phyloP scores from a whole-genome alignment of 2,797 vertebrate species.

The Pangasius djambal region DNA sequence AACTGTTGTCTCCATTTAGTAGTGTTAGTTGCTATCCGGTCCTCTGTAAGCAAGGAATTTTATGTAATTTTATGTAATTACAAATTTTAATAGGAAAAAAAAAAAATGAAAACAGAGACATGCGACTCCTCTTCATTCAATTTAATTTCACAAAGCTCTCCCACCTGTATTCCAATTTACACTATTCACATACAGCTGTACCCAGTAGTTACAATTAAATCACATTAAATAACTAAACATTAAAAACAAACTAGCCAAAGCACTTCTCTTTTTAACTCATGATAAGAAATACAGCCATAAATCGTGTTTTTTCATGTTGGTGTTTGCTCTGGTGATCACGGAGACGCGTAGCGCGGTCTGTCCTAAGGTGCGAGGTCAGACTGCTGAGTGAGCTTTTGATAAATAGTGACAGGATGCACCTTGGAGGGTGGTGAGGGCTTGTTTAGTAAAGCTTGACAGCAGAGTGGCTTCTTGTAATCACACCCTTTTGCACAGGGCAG shows the following conservation, averaged over 20 bases:
- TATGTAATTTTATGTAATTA: no score
- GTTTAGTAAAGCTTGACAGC: conserved; percentile 49
- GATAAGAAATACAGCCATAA: conserved; percentile 59
- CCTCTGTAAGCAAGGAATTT: neutral
- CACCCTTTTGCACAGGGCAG: conserved; percentile 51
- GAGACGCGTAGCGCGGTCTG: conserved; percentile 70
- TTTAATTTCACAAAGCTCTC: conserved; percentile 63
- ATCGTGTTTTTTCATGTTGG: conserved; percentile 29
- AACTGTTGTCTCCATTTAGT: neutral
- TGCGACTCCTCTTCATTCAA: conserved; percentile 62
- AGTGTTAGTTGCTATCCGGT: neutral
- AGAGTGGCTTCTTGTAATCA: conserved; percentile 51
- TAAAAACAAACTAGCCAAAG: conserved; percentile 74
- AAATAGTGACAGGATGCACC: conserved; percentile 59
- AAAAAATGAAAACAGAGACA: conserved; percentile 40
- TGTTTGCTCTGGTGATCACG: conserved; percentile 61
- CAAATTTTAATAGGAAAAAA: neutral
- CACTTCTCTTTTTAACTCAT: conserved; percentile 55
- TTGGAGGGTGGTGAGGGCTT: conserved; percentile 48
- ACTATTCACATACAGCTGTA: conserved; percentile 94
- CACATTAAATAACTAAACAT: conserved; percentile 93
- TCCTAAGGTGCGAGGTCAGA: conserved; percentile 83
- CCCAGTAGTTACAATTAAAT: conserved; percentile 77
- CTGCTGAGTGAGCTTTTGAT: conserved; percentile 53
- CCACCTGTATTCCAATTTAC: conserved; percentile 80